Evolutionary conservation across 2,888 invertebrate genomes (phyloP), one percentile per base, ranked within the genome.

Genomic region (Eilema caniola): DNA sequence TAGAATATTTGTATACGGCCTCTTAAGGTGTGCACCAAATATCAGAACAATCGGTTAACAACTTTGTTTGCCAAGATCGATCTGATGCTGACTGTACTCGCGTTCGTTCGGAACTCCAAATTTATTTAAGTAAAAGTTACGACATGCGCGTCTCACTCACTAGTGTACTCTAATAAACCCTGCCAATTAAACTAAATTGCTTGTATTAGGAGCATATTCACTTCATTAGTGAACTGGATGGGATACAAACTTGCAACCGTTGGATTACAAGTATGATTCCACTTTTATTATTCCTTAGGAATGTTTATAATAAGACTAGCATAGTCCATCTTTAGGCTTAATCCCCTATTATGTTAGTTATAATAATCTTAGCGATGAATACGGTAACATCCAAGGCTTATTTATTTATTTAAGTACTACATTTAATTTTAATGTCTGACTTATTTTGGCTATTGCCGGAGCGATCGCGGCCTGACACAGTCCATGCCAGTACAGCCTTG

Each of bases 161-260:
- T n/a, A 53, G 20, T 47, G 20, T n/a, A 53, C 53, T 53, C n/a
- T 53, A 53, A n/a, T n/a, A 53, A 53, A 53, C 53, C 53, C 53
- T 53, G n/a, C 10, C 53, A 53, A 53, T 53, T 53, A n/a, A 53
- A 53, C 53, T 53, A n/a, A 53, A 53, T 53, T 53, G 53, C 53
- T 53, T 53, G 53, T 10, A 20, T 53, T 53, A 53, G 8, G 53
- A 53, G 53, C 20, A 5, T 47, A 20, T 16, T 47, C 47, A 47
- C 53, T 53, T 53, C 53, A n/a, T 53, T 53, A 53, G 2, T 53
- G 10, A 20, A n/a, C n/a, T 20, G 53, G n/a, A n/a, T 20, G n/a
- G 53, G 53, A 47, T 47, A 53, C 53, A 8, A 53, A 53, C 53
- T n/a, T 20, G 2, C 53, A n/a, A n/a, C 53, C 5, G 7, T 53